Conservation (phyloP, 2,888 invertebrate species). For the Lithodes maja region DNA sequence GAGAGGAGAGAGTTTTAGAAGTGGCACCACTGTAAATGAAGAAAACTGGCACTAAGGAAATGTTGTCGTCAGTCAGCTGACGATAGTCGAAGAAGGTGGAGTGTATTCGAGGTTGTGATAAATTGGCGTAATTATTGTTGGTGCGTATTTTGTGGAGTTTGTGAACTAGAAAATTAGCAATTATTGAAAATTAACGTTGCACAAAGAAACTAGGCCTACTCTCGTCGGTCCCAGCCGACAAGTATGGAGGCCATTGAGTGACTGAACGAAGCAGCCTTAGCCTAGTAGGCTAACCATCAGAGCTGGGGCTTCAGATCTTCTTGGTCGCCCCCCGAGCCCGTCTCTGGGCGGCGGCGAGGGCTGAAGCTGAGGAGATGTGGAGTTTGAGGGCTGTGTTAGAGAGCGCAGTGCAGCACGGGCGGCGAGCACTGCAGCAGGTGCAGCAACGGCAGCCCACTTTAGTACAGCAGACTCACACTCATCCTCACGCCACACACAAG, state of each 20-base stretch:
- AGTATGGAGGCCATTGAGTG: neutral
- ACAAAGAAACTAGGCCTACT: neutral
- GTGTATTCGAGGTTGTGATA: neutral
- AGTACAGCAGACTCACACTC: slow-evolving; percentile 26
- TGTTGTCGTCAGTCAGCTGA: slow-evolving; percentile 47
- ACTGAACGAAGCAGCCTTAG: neutral
- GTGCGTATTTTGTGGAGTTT: neutral
- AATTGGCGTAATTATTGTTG: neutral
- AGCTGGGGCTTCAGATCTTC: slow-evolving; percentile 28
- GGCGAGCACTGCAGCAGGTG: slow-evolving; percentile 43
- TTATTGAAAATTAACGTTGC: too few species aligned
- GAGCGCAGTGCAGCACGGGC: slow-evolving; percentile 58
- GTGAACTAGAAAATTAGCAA: too few species aligned
- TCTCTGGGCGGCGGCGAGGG: slow-evolving; percentile 56
- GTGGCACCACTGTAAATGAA: slow-evolving; percentile 20
- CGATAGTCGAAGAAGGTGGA: neutral
- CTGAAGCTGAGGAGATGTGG: slow-evolving; percentile 50
- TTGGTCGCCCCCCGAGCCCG: slow-evolving; percentile 27
- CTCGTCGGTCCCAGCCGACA: neutral
- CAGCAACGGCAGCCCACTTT: slow-evolving; percentile 8
- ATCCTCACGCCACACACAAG: slow-evolving; percentile 42
- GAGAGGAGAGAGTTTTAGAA: neutral
- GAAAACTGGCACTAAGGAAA: neutral
- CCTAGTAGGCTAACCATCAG: neutral
- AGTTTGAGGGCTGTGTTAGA: slow-evolving; percentile 56